These are phyloP conservation scores for Cheilosia urbana DNA, from an alignment of 2,888 invertebrate species.

Conservation along the genomic window DNA sequence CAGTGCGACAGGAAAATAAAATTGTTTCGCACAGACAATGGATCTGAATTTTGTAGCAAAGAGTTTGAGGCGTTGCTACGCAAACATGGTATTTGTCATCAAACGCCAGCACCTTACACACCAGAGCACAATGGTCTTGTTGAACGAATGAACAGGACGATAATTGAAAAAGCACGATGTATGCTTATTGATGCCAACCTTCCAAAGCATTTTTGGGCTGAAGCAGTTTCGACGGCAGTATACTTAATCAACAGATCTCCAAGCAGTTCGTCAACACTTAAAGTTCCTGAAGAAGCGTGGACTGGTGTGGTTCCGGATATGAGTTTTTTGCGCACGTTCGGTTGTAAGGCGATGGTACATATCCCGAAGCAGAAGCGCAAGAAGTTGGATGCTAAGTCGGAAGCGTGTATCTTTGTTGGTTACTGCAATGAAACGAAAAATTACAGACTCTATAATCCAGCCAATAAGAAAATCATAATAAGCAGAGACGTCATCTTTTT, in stretches of 20 bases:
- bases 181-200: slow-evolving; percentile 62
- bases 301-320: slow-evolving; percentile 79
- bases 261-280: slow-evolving; percentile 14
- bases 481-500: slow-evolving; percentile 41
- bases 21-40: slow-evolving; percentile 42
- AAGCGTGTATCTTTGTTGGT: slow-evolving; percentile 29
- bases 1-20: slow-evolving; percentile 44
- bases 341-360: slow-evolving; percentile 76
- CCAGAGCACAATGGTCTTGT: slow-evolving; percentile 30
- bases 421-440: slow-evolving; percentile 39
- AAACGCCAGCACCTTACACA: slow-evolving; percentile 26
- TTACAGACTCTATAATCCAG: slow-evolving; percentile 42
- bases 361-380: slow-evolving; percentile 15
- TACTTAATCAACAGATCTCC: slow-evolving; percentile 37
- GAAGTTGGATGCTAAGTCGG: slow-evolving; percentile 9
- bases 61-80: neutral
- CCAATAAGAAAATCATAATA: slow-evolving; percentile 5
- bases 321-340: slow-evolving; percentile 80
- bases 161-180: slow-evolving; percentile 69
- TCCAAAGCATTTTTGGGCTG: slow-evolving; percentile 46
- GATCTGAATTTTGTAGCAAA: slow-evolving; percentile 16
- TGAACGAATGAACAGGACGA: slow-evolving; percentile 62
- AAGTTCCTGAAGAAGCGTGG: slow-evolving; percentile 81
- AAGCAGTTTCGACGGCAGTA: slow-evolving; percentile 73
- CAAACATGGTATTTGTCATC: slow-evolving; percentile 25